Evolutionary conservation across 2,113 vertebrate genomes (phyloP), one percentile per base, ranked within the genome.

Genomic region (Clarias macrocephalus): DNA sequence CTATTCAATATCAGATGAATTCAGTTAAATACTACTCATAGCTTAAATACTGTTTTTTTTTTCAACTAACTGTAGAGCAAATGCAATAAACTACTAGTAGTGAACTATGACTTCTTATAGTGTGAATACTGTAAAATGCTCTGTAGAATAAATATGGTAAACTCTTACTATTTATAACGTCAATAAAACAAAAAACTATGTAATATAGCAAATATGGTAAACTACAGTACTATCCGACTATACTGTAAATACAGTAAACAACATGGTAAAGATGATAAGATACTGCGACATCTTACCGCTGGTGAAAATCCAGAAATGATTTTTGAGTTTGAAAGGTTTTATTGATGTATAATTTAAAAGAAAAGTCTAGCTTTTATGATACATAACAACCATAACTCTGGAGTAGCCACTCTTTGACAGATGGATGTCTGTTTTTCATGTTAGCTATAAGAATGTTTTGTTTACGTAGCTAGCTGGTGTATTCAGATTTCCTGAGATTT

Each of bases 331-430:
- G 48, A 23, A 76, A 2, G 12, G 3, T 56, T 54, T 77, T 28
- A 77, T 8, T 16, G 76, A 54, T 28, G n/a, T 42, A 57, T 77
- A n/a, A 77, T 54, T 11, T 6, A 76, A 11, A 77, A 57, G 9
- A 79, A n/a, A 57, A 30, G n/a, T 79, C 52, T 56, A 57, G 54
- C 76, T 56, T 79, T 79, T 57, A 79, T 28, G 54, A 57, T 52
- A 18, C 54, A 28, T 28, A 28, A 13, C 9, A 77, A 15, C 75
- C 25, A 56, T 77, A 56, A 56, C 54, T 77, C 48, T 54, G 18
- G 73, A 54, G 25, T 3, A n/a, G 48, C 7, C 0, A 15, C 52
- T 42, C 2, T 19, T 3, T 23, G 9, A 73, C 9, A 23, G 19
- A 48, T 42, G 1, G 19, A 21, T 23, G 70, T 3, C 30, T 8